Evolutionary conservation across 2,888 invertebrate species (phyloP).

Genomic region (Blastobasis lacticolella): DNA sequence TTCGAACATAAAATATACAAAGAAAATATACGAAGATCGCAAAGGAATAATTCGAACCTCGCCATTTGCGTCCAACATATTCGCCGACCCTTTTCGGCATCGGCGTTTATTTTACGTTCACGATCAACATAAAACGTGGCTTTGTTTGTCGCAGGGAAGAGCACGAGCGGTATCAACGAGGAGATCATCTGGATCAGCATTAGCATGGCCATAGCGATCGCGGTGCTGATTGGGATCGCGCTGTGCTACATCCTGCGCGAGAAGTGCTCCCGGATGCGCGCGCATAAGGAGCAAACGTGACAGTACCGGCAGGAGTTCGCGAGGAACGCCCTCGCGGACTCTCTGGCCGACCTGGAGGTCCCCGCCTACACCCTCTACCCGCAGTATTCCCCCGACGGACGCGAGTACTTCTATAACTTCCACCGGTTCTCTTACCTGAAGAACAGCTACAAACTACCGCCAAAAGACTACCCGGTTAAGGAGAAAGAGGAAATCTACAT

Average conservation of each 20-base stretch:
- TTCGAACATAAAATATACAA: too few relatives aligned
- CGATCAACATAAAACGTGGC: not conserved
- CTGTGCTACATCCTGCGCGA: conserved; percentile 87
- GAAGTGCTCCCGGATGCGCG: conserved; percentile 84
- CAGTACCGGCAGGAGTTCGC: conserved; percentile 70
- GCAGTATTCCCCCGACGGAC: conserved; percentile 63
- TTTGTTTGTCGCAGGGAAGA: conserved; percentile 76
- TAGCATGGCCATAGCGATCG: conserved; percentile 89
- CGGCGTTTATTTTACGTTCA: too few relatives aligned
- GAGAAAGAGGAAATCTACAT: conserved; percentile 58
- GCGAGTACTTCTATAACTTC: conserved; percentile 66
- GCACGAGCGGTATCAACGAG: conserved; percentile 88
- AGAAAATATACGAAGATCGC: too few relatives aligned
- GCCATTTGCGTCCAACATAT: too few relatives aligned
- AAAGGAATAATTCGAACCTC: too few relatives aligned
- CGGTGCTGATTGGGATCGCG: conserved; percentile 85
- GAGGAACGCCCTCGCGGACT: conserved; percentile 59
- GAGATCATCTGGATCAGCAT: conserved; percentile 93
- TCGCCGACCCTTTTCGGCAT: too few relatives aligned
- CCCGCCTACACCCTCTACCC: conserved; percentile 61
- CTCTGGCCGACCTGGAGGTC: conserved; percentile 48
- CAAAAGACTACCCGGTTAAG: conserved; percentile 53
- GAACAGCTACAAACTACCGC: conserved; percentile 57
- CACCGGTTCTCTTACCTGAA: conserved; percentile 61
- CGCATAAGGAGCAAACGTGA: conserved; percentile 83